Conservation (phyloP, 1,140 invertebrate species). For the Pogonus chalceus region DNA sequence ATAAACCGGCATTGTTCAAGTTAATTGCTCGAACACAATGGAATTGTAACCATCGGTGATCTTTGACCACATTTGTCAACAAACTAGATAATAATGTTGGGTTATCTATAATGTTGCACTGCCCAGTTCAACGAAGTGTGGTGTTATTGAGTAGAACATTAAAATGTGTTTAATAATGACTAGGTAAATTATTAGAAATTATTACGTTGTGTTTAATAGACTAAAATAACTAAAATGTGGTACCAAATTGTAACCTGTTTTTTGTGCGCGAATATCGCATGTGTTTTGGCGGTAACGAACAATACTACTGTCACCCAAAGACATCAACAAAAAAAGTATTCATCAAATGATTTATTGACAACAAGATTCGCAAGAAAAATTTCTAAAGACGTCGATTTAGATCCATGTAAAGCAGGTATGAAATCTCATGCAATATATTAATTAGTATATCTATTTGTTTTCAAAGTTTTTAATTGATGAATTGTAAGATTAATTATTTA, state of each 20-base stretch:
- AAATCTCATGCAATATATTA: constrained; percentile 5
- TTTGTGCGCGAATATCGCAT: neutral
- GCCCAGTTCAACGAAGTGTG: too few relatives aligned
- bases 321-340: constrained; percentile 41
- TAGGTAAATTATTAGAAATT: neutral
- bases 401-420: constrained; percentile 78
- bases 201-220: neutral
- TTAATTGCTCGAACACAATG: neutral
- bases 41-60: too few relatives aligned
- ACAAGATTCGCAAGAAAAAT: constrained; percentile 52
- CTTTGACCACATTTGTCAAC: constrained; percentile 2
- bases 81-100: neutral
- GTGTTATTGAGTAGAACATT: neutral
- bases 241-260: neutral
- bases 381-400: constrained; percentile 66
- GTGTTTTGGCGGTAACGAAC: neutral
- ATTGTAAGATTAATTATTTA: neutral
- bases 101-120: neutral
- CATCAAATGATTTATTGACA: constrained; percentile 56
- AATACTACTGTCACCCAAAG: neutral
- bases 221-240: neutral
- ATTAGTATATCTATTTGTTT: neutral
- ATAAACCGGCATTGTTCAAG: too few relatives aligned
- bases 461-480: neutral
- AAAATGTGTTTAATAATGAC: neutral